A percentile compares a stretch with the other conserved stretches of the same genome.
phyloP scores from a whole-genome alignment of 2,888 invertebrate species.

The Polydrusus tereticollis region DNA sequence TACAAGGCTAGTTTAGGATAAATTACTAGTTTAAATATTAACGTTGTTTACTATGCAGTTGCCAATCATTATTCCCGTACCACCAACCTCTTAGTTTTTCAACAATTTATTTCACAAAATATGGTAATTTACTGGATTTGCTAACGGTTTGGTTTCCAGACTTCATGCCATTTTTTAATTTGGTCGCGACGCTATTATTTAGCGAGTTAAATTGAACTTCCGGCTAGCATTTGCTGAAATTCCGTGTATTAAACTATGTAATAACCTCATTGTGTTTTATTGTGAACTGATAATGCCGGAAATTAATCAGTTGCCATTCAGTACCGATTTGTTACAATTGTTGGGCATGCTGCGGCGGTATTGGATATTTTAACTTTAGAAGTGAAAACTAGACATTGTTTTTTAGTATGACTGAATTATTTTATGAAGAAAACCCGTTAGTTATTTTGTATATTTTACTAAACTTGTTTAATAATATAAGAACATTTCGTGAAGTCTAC shows the following conservation, averaged over 20 bases:
- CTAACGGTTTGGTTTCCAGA: not conserved
- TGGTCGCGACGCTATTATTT: slow-evolving; percentile 18
- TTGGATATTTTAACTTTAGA: slow-evolving; percentile 1
- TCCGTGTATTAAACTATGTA: slow-evolving; percentile 60
- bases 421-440: no score
- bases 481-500: no score
- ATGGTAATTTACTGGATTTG: not conserved
- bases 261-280: slow-evolving; percentile 60
- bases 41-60: no score
- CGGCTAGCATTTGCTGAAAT: slow-evolving; percentile 53
- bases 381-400: not conserved
- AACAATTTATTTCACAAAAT: no score
- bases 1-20: no score
- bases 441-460: no score
- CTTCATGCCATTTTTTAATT: not conserved
- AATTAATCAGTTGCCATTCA: slow-evolving; percentile 33
- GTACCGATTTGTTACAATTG: slow-evolving; percentile 28
- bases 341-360: slow-evolving; percentile 2
- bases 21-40: no score
- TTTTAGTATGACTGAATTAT: no score
- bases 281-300: slow-evolving; percentile 54
- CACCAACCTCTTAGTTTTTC: no score
- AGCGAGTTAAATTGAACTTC: slow-evolving; percentile 43
- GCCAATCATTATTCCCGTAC: no score
- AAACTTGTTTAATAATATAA: no score